These are phyloP conservation scores for Styela clava DNA, from an alignment of 23 tunicate genomes.

Conservation along the genomic window DNA sequence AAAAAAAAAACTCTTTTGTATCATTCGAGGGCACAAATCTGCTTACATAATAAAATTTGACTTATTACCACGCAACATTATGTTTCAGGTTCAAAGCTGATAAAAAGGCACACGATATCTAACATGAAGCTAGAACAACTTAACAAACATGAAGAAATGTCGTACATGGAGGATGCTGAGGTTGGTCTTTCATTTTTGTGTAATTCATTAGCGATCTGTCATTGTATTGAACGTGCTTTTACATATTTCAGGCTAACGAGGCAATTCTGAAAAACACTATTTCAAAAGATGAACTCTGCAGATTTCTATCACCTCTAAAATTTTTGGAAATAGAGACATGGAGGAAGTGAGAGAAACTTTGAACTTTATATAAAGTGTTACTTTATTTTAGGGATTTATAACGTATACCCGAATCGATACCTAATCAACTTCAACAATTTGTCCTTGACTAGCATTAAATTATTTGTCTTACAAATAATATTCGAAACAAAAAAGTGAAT, in stretches of 20 bases:
- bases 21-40: no score
- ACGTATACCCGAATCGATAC: no score
- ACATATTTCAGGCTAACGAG: constrained; percentile 63
- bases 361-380: no score
- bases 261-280: constrained; percentile 74
- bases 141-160: constrained; percentile 72
- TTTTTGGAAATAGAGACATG: constrained; percentile 84
- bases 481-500: no score
- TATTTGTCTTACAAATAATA: no score
- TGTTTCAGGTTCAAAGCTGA: constrained; percentile 27
- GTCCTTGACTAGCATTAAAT: no score
- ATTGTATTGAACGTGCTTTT: no score
- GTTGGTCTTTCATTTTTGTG: constrained; percentile 15
- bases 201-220: background rate
- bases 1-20: no score
- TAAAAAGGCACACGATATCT: constrained; percentile 8
- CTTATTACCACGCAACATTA: no score
- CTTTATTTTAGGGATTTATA: no score
- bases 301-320: constrained; percentile 62
- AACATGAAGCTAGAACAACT: constrained; percentile 77
- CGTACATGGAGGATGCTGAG: constrained; percentile 68
- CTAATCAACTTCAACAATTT: no score
- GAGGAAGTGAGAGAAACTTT: constrained; percentile 56
- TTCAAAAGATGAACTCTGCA: constrained; percentile 84
- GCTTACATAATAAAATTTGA: no score